These are phyloP conservation scores for Zoanthus sociatus DNA, from an alignment of 92 coral and sea anemone species.

Conservation along the genomic window DNA sequence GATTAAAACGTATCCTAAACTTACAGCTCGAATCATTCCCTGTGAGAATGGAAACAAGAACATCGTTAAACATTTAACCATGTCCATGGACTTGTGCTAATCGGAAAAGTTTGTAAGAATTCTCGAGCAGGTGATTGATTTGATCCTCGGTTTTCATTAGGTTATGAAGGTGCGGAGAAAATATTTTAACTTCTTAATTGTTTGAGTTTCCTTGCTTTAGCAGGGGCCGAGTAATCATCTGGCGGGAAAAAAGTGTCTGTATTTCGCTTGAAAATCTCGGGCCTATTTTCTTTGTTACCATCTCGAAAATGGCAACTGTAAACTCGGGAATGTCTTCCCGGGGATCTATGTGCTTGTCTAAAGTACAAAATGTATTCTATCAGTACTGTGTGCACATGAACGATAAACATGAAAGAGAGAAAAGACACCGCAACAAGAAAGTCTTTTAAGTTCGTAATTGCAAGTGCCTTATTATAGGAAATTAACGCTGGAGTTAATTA, in stretches of 20 bases:
- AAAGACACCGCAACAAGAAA: not conserved
- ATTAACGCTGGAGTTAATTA: too few species aligned
- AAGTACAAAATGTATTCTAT: not conserved
- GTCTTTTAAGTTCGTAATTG: not conserved
- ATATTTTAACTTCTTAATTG: too few species aligned
- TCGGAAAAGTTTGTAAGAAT: too few species aligned
- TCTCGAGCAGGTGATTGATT: too few species aligned
- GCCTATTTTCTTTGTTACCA: not conserved
- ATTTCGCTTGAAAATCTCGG: not conserved
- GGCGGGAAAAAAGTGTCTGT: constrained; percentile 1
- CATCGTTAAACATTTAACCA: too few species aligned
- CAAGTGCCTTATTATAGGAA: not conserved
- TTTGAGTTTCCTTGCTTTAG: not conserved
- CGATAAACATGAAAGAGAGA: not conserved
- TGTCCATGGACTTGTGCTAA: too few species aligned
- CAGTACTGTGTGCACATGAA: not conserved
- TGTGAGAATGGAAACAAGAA: too few species aligned
- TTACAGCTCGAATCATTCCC: too few species aligned
- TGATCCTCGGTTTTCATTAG: too few species aligned
- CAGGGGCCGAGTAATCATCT: not conserved
- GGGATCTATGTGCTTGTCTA: not conserved
- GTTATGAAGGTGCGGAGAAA: too few species aligned
- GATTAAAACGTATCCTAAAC: too few species aligned
- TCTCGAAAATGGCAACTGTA: not conserved
- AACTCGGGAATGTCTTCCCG: constrained; percentile 4